A percentile compares a stretch with the other conserved stretches of the same genome.
phyloP scores from a whole-genome alignment of 2,888 invertebrate species.

The Adelognathus sp. region DNA sequence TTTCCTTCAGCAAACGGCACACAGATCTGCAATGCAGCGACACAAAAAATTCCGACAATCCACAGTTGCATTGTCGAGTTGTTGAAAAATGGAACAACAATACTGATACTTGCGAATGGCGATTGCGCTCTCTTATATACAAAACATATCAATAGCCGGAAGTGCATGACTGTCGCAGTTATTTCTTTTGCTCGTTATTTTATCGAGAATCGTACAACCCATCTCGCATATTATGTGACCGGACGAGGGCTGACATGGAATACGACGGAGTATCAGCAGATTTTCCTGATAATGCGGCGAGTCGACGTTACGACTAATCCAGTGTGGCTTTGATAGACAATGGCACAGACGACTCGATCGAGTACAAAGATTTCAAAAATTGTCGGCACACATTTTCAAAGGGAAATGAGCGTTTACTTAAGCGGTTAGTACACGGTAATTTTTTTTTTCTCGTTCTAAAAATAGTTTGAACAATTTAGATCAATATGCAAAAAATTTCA shows the following conservation, averaged over 20 bases:
- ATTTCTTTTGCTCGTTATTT: conserved; percentile 59
- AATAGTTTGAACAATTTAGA: no score
- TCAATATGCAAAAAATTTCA: no score
- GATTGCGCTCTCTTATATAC: conserved; percentile 39
- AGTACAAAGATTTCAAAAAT: no score
- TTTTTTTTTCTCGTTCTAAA: no score
- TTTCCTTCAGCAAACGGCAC: not conserved
- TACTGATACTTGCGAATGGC: not conserved
- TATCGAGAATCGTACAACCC: conserved; percentile 23
- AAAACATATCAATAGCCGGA: conserved; percentile 64
- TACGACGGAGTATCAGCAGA: not conserved
- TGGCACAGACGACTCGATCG: no score
- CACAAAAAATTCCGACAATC: conserved; percentile 36
- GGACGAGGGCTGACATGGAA: conserved; percentile 37
- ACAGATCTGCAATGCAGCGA: conserved; percentile 12
- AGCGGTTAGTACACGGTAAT: no score
- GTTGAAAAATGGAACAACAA: not conserved
- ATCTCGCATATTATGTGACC: not conserved
- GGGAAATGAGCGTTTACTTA: no score
- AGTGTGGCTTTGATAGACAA: no score
- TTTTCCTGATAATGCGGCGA: not conserved
- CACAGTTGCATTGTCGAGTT: conserved; percentile 33
- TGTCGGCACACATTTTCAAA: no score
- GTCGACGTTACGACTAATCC: not conserved
- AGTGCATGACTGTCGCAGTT: conserved; percentile 58